Evolutionary conservation across 2,888 invertebrate species (phyloP).

Genomic region (Philonicus albiceps): DNA sequence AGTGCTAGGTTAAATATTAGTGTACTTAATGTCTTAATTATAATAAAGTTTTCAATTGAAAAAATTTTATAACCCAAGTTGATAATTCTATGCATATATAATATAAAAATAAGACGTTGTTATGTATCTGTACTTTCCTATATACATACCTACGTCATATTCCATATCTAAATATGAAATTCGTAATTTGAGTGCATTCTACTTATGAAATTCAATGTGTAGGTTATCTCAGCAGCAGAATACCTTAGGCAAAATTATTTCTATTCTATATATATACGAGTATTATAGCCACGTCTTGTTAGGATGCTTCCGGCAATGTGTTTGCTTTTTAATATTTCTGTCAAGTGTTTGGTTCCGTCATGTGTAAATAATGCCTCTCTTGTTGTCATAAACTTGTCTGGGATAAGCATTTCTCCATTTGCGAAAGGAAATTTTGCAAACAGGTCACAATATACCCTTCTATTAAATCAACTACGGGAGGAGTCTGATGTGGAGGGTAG

Average conservation of each 20-base stretch:
- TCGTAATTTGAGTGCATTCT: neutral
- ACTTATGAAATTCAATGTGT: slow-evolving; percentile 37
- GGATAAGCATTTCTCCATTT: slow-evolving; percentile 21
- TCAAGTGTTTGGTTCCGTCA: slow-evolving; percentile 53
- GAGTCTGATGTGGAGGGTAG: neutral
- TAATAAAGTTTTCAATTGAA: neutral
- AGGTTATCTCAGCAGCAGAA: neutral
- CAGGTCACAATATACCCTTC: slow-evolving; percentile 40
- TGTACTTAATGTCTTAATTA: neutral
- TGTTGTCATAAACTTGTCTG: slow-evolving; percentile 46
- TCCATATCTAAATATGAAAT: neutral
- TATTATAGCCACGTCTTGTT: neutral
- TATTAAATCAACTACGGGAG: slow-evolving; percentile 17
- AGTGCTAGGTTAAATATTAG: too few species aligned
- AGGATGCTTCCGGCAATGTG: slow-evolving; percentile 47
- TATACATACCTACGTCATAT: neutral
- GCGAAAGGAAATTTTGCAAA: slow-evolving; percentile 17
- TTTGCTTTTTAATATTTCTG: slow-evolving; percentile 52
- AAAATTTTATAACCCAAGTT: neutral
- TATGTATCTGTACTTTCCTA: neutral
- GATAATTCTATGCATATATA: neutral
- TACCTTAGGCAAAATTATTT: slow-evolving; percentile 31
- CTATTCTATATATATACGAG: neutral
- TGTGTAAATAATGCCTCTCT: slow-evolving; percentile 52
- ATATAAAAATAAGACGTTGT: neutral